Evolutionary conservation across 2,113 vertebrate genomes (phyloP), one percentile per base, ranked within the genome.

Genomic region (Lepisosteus osseus): DNA sequence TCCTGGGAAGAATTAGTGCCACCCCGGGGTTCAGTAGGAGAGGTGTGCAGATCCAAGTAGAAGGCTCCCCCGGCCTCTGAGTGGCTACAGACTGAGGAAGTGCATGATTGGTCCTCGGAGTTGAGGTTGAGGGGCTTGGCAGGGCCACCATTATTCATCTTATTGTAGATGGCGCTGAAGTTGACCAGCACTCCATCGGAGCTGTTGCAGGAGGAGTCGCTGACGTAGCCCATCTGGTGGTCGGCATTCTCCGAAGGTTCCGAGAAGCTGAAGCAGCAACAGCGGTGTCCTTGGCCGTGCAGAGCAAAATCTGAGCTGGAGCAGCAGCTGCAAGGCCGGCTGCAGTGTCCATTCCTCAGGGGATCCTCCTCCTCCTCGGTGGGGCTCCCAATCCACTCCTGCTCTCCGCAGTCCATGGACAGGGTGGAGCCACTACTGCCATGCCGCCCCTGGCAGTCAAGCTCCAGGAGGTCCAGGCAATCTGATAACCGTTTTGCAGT

Each of bases 151-250:
- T 90, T 91, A 43, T 94, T 96, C 89, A 91, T 93, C 76, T 97
- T 97, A 86, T 93, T 94, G 91, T 95, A 99, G 70, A 99, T 97
- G 65, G 96, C 85, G 29, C 95, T 99, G 91, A 98, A 97, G 77
- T 95, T 99, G 77, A 99, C 95, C 7, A 98, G 92, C 29, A 98
- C 94, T 0, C 97, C 96, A 0, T 99, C 95, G 0, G 96, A 98
- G 77, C 96, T 97, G 88, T 96, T 97, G 90, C 95, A 97, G 54
- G 97, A 98, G 0, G 95, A 98, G 87, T 99, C 97, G 3, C 95
- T 98, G 79, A 91, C 85, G 3, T 95, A 95, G 67, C 93, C 93
- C 78, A 91, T 95, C 74, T 92, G 94, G 73, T 94, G 90, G 78
- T 95, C 95, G 0, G 85, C 83, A 2, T 89, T 81, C 78, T 95